These are phyloP conservation scores for Actias luna DNA, from an alignment of 2,888 invertebrate species.

Conservation along the genomic window DNA sequence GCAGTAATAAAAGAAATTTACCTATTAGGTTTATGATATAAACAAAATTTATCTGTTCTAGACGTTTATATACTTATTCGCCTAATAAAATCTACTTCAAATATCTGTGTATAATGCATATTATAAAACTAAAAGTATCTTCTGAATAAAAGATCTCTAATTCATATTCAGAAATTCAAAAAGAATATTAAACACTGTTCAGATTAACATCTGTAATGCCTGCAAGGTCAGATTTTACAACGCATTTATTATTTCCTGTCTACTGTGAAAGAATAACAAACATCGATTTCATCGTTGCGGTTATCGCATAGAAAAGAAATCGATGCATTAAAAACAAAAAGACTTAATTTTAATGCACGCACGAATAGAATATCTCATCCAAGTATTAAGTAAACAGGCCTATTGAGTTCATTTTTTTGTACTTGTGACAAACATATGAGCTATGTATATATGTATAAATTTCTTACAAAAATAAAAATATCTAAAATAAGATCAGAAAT, in stretches of 20 bases:
- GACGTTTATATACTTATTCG: too few relatives aligned
- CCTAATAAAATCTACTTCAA: background rate
- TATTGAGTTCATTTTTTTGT: background rate
- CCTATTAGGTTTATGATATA: too few relatives aligned
- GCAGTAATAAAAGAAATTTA: too few relatives aligned
- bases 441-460: too few relatives aligned
- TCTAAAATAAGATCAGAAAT: background rate
- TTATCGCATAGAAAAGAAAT: background rate
- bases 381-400: background rate
- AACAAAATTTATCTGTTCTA: too few relatives aligned
- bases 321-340: background rate
- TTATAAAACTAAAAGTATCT: constrained; percentile 3
- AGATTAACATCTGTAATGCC: constrained; percentile 11
- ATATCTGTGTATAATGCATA: background rate
- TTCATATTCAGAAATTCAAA: constrained; percentile 31
- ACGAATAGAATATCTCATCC: background rate
- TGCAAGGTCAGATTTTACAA: constrained; percentile 42
- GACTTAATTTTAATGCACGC: background rate
- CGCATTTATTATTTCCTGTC: constrained; percentile 45
- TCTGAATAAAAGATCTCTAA: constrained; percentile 18
- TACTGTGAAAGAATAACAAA: constrained; percentile 33
- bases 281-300: background rate
- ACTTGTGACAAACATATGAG: too few relatives aligned
- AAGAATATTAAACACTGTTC: constrained; percentile 35
- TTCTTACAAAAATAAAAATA: too few relatives aligned